Evolutionary conservation across 2,113 vertebrate genomes (phyloP), one percentile per base, ranked within the genome.

Genomic region (Oxyura jamaicensis): DNA sequence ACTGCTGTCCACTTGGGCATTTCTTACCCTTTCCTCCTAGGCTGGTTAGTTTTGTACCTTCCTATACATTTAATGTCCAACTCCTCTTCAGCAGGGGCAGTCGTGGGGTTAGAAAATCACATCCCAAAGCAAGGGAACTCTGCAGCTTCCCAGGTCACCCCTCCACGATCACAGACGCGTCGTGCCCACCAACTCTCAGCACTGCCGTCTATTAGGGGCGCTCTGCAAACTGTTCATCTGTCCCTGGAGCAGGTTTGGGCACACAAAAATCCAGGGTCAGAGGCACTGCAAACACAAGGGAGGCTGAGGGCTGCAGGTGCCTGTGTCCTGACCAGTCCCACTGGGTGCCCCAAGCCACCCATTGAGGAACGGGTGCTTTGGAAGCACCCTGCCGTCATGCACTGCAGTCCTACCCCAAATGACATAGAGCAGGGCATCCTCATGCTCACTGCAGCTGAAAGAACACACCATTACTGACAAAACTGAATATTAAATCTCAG

Each of bases 401-500:
- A 21, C 46, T 48, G 20, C 46, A 48, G 20, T 3, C 46, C 46
- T 48, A 48, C 46, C 6, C 6, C 7, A 10, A 29, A 25, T 0
- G 1, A 18, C 42, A 23, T 31, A 31, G 2, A 69, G 4, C 14
- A 31, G 42, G 3, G 11, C 41, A 63, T 28, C 46, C 56, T 25
- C 0, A 1, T 83, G 69, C 42, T 83, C 36, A 9, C 26, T 35
- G 46, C 63, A 75, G 53, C 21, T 8, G 10, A n/a, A 56, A 66
- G 50, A 58, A 75, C 53, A 82, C 60, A 63, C 7, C 7, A 8
- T n/a, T 44, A 35, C 55, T 50, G 50, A 69, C 33, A 35, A 62
- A 55, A 25, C 0, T 4, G 31, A 65, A 0, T 21, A 16, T 18
- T 17, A 0, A 8, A 22, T 12, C 28, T 28, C 8, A 4, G 55